A percentile compares a stretch with the other conserved stretches of the same genome.
phyloP scores from a whole-genome alignment of 2,888 invertebrate genomes.

The Dasysyrphus tricinctus region DNA sequence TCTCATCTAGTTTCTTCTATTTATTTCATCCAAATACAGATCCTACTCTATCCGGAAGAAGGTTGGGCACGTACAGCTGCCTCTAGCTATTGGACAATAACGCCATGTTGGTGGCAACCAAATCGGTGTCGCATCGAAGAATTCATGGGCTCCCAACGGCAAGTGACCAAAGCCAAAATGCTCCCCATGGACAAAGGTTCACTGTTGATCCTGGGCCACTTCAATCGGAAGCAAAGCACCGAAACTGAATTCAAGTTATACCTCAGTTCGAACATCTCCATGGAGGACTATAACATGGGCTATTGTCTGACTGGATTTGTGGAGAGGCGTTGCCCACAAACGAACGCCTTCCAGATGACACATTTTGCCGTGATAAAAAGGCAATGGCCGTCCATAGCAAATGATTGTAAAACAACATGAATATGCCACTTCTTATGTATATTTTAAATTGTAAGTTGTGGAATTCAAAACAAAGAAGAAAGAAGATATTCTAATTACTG shows the following conservation, averaged over 20 bases:
- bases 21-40: conserved; percentile 84
- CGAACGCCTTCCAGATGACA: conserved; percentile 92
- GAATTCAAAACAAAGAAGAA: conserved; percentile 19
- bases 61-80: conserved; percentile 95
- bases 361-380: conserved; percentile 94
- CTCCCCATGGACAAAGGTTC: conserved; percentile 90
- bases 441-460: conserved; percentile 5
- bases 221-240: conserved; percentile 88
- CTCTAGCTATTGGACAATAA: conserved; percentile 93
- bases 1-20: conserved; percentile 50
- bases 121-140: conserved; percentile 93
- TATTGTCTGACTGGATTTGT: conserved; percentile 94
- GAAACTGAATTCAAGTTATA: conserved; percentile 91
- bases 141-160: conserved; percentile 87
- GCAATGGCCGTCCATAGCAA: conserved; percentile 84
- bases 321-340: conserved; percentile 90
- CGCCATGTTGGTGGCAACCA: conserved; percentile 94
- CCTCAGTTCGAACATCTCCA: conserved; percentile 92
- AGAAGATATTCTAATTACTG: conserved; percentile 38
- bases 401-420: conserved; percentile 74
- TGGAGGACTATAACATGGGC: conserved; percentile 94
- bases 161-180: conserved; percentile 91
- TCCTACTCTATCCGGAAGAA: conserved; percentile 93
- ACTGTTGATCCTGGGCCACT: conserved; percentile 90
- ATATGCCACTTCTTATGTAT: conserved; percentile 2